Conservation (phyloP, 2,888 invertebrate species). For the Agriotes lineatus region DNA sequence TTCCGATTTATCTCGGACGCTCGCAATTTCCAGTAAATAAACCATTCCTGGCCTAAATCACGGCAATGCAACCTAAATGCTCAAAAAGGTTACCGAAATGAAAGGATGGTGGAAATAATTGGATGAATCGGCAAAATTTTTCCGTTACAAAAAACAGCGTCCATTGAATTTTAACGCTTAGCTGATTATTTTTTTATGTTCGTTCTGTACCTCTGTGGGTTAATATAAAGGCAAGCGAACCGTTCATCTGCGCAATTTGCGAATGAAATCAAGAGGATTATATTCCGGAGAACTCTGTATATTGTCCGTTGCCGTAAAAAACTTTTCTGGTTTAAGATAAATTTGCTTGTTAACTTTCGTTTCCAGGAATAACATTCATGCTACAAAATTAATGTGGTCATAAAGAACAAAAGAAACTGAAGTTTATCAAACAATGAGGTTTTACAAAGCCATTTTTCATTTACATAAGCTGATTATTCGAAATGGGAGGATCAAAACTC, state of each 20-base stretch:
- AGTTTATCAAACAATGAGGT: not conserved
- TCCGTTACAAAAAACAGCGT: not conserved
- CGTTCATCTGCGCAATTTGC: conserved; percentile 22
- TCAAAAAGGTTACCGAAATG: not conserved
- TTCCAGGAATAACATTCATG: not conserved
- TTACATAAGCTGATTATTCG: conserved; percentile 8
- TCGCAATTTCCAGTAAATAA: conserved; percentile 5
- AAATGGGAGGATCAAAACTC: not conserved
- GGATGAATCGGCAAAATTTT: not conserved
- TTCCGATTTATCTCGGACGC: no score
- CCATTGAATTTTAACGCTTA: conserved; percentile 24
- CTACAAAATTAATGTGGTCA: not conserved
- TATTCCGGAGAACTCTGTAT: not conserved
- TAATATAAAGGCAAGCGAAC: conserved; percentile 17
- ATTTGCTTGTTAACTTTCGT: no score
- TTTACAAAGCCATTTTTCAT: not conserved
- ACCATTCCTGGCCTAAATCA: not conserved
- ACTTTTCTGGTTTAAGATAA: not conserved
- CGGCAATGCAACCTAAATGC: conserved; percentile 2
- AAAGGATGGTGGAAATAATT: not conserved
- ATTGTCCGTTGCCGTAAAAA: not conserved
- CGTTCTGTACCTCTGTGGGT: not conserved
- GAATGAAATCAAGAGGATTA: conserved; percentile 20
- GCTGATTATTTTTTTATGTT: conserved; percentile 18
- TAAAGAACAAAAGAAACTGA: not conserved